Conservation (phyloP, 2,888 invertebrate genomes). For the Drosophila colorata region DNA sequence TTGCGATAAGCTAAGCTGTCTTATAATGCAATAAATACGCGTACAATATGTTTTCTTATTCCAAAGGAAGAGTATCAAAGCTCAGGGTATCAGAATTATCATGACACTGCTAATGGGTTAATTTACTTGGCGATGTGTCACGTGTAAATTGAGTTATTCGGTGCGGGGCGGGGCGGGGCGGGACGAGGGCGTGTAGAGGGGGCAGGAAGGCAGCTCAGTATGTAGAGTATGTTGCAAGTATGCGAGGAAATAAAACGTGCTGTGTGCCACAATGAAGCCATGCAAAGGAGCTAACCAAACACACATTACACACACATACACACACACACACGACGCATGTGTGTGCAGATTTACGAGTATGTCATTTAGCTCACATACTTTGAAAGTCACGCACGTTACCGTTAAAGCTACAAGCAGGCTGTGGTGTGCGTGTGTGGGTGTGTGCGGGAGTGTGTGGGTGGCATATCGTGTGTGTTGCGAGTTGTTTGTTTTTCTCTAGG, state of each 20-base stretch:
- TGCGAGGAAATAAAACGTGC: conserved; percentile 80
- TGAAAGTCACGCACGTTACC: conserved; percentile 77
- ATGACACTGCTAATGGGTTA: conserved; percentile 50
- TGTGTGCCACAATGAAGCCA: conserved; percentile 78
- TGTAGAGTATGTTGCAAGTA: conserved; percentile 48
- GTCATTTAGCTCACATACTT: conserved; percentile 73
- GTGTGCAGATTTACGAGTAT: conserved; percentile 68
- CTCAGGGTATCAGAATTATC: conserved; percentile 22
- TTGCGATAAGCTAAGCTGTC: not conserved
- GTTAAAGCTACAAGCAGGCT: conserved; percentile 48
- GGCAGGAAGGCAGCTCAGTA: conserved; percentile 4
- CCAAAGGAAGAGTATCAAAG: not conserved
- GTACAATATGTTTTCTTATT: not conserved
- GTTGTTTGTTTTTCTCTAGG: conserved; percentile 76
- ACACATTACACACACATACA: conserved; percentile 22
- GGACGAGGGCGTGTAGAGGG: not conserved
- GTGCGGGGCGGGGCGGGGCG: conserved; percentile 8
- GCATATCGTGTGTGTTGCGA: conserved; percentile 27
- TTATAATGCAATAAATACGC: not conserved
- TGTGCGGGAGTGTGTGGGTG: conserved; percentile 27
- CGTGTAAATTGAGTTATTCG: conserved; percentile 79
- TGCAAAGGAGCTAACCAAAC: conserved; percentile 66
- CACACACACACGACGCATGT: conserved; percentile 2
- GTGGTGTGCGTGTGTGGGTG: conserved; percentile 19
- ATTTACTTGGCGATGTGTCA: conserved; percentile 71